Conservation (phyloP, 2,797 vertebrate genomes). For the Rhyacichthys aspro region DNA sequence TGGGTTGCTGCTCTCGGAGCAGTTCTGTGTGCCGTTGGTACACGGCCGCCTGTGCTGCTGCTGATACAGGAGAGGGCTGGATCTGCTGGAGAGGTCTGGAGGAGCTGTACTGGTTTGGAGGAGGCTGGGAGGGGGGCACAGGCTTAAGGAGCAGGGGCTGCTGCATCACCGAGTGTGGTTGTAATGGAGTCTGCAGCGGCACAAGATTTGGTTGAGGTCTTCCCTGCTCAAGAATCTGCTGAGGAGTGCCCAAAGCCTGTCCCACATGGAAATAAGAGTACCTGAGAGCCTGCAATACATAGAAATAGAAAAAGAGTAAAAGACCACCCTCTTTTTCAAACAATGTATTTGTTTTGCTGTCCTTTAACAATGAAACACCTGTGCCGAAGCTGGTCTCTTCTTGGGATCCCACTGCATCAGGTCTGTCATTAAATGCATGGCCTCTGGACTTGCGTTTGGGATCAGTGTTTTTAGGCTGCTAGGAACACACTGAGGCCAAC, state of each 20-base stretch:
- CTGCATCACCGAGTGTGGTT: constrained; percentile 70
- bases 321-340: neutral
- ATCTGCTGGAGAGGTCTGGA: constrained; percentile 84
- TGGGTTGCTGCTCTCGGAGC: constrained; percentile 65
- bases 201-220: constrained; percentile 79
- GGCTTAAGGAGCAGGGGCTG: constrained; percentile 80
- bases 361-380: constrained; percentile 76
- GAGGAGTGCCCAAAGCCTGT: constrained; percentile 84
- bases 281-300: constrained; percentile 83
- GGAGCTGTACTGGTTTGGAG: constrained; percentile 76
- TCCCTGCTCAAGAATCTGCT: constrained; percentile 83
- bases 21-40: constrained; percentile 79
- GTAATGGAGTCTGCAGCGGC: constrained; percentile 63
- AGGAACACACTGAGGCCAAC: constrained; percentile 95
- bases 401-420: constrained; percentile 95
- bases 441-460: constrained; percentile 93
- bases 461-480: constrained; percentile 94
- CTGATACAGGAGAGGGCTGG: constrained; percentile 68
- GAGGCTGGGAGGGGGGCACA: constrained; percentile 78
- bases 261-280: constrained; percentile 93
- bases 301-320: constrained; percentile 1
- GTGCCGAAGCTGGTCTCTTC: constrained; percentile 92
- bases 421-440: constrained; percentile 92
- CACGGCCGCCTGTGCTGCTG: constrained; percentile 57
- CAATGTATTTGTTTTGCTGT: neutral